Conservation (phyloP, 1,140 invertebrate genomes). For the Papilio xuthus region DNA sequence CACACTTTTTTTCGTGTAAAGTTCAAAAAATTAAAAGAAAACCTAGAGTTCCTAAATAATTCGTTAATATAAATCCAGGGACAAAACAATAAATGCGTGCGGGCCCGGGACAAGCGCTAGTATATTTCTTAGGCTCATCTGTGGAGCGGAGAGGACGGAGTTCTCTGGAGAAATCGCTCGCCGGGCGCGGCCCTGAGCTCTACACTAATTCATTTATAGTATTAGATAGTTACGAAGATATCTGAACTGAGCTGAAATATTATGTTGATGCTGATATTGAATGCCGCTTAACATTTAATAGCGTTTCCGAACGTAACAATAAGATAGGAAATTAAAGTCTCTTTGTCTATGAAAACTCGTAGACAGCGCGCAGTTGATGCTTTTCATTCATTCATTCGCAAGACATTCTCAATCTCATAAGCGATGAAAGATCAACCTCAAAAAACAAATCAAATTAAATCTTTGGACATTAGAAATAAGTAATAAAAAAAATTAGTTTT, state of each 20-base stretch:
- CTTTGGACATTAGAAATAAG: no score
- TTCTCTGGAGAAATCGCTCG: background rate
- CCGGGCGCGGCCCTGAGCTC: background rate
- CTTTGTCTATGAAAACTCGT: no score
- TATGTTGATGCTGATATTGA: background rate
- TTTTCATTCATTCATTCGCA: no score
- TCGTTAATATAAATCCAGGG: background rate
- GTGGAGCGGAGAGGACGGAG: background rate
- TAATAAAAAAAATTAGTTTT: no score
- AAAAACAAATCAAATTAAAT: no score
- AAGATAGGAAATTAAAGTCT: no score
- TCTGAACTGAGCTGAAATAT: background rate
- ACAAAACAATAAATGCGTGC: background rate
- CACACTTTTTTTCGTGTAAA: no score
- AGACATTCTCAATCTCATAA: no score
- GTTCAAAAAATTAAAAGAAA: background rate
- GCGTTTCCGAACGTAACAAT: no score
- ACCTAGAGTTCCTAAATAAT: background rate
- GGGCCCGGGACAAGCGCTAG: background rate
- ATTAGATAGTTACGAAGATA: background rate
- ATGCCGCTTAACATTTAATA: background rate
- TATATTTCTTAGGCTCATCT: background rate
- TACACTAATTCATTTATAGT: background rate
- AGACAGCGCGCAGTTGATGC: no score
- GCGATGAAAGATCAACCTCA: no score